Evolutionary conservation across 2,888 invertebrate species (phyloP).

Genomic region (Epinotia demarniana): DNA sequence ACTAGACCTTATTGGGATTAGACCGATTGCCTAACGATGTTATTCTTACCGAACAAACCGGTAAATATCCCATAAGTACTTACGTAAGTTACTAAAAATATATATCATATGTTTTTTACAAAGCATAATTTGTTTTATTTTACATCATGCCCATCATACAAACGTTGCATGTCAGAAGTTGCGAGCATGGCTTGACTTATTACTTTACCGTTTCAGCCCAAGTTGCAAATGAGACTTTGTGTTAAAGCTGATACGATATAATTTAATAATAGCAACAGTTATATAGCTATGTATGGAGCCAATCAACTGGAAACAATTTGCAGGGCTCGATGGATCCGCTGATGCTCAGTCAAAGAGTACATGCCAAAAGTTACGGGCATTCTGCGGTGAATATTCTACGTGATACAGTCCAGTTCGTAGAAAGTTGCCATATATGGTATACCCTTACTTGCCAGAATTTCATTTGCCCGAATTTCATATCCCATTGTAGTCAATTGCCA

Average conservation of each 20-base stretch:
- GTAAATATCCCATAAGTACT: no score
- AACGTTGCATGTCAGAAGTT: not conserved
- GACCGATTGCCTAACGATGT: no score
- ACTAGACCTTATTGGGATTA: no score
- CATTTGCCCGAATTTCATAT: no score
- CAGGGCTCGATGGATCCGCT: conserved; percentile 32
- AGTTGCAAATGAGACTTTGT: conserved; percentile 18
- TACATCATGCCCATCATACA: not conserved
- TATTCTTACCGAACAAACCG: no score
- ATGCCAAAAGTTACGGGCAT: conserved; percentile 23
- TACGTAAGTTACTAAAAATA: no score
- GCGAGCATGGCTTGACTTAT: conserved; percentile 15
- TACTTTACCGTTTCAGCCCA: not conserved
- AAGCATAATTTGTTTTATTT: not conserved
- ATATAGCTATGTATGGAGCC: conserved; percentile 17
- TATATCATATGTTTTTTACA: no score
- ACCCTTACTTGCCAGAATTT: no score
- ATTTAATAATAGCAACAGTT: conserved; percentile 20
- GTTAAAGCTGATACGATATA: not conserved
- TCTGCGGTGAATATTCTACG: conserved; percentile 8
- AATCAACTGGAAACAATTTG: conserved; percentile 43
- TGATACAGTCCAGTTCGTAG: not conserved
- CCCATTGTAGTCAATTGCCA: no score
- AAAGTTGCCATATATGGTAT: no score
- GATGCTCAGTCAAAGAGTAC: conserved; percentile 39